Evolutionary conservation across 2,888 invertebrate genomes (phyloP).

Genomic region (Zygothrica quintamaculata): DNA sequence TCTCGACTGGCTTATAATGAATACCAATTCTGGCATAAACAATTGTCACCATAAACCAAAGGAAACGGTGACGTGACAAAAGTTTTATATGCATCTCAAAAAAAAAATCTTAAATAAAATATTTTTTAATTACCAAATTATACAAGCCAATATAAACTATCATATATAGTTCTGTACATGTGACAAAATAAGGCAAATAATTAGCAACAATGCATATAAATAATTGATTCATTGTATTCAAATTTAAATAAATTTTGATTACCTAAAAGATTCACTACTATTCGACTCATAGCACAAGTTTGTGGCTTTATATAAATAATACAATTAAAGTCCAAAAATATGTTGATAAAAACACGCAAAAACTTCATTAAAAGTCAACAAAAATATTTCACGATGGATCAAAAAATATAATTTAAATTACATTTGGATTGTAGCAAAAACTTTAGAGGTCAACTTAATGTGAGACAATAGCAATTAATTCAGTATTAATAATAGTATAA

Average conservation of each 20-base stretch:
- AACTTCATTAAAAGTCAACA: conserved; percentile 39
- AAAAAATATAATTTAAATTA: conserved; percentile 11
- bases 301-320: too few species aligned
- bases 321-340: neutral
- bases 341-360: conserved; percentile 52
- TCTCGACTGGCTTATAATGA: conserved; percentile 64
- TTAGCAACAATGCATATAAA: conserved; percentile 36
- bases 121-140: conserved; percentile 18
- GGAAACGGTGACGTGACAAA: conserved; percentile 59
- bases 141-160: neutral
- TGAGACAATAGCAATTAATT: conserved; percentile 23
- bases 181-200: conserved; percentile 36
- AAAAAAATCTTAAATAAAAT: conserved; percentile 18
- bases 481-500: too few species aligned
- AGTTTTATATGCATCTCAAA: conserved; percentile 22
- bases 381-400: conserved; percentile 1
- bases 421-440: neutral
- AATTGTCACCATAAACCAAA: conserved; percentile 53
- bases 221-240: neutral
- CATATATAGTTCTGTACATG: conserved; percentile 34
- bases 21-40: conserved; percentile 53
- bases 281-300: too few species aligned
- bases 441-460: conserved; percentile 33
- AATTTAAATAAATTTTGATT: conserved; percentile 24
- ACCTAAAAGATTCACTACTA: too few species aligned